A percentile compares a stretch with the other conserved stretches of the same genome.
Evolutionary conservation across 2,113 vertebrate genomes (phyloP).

Genomic region (Nothocercus julius): DNA sequence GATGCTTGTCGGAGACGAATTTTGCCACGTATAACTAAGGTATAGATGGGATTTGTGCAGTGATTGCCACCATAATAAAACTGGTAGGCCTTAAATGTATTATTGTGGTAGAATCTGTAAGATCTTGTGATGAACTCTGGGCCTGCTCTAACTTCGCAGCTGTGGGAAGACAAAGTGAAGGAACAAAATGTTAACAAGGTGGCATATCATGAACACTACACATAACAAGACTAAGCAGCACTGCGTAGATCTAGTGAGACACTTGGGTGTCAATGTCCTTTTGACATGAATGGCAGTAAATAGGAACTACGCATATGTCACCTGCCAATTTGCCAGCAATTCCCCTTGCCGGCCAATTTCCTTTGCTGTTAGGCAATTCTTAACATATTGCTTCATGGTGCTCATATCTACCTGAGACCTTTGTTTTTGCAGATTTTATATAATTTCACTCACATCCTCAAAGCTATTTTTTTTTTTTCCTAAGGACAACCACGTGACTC

Average conservation of each 20-base stretch:
- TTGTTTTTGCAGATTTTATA: not conserved
- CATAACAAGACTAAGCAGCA: not conserved
- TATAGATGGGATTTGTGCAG: slow-evolving; percentile 85
- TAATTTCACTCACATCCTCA: not conserved
- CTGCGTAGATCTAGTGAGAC: not conserved
- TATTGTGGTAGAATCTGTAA: slow-evolving; percentile 93
- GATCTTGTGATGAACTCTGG: slow-evolving; percentile 95
- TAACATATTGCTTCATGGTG: not conserved
- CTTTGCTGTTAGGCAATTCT: not conserved
- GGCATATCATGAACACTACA: not conserved
- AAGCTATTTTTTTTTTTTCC: not conserved
- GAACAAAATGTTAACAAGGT: not conserved
- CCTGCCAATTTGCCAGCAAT: not conserved
- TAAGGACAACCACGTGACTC: not conserved
- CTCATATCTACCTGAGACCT: not conserved
- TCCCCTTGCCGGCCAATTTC: not conserved
- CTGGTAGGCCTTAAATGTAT: slow-evolving; percentile 89
- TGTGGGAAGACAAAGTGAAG: slow-evolving; percentile 51
- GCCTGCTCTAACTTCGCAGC: slow-evolving; percentile 94
- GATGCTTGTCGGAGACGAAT: slow-evolving; percentile 91
- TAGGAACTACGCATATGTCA: not conserved
- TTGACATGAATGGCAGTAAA: not conserved
- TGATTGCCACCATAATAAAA: slow-evolving; percentile 87
- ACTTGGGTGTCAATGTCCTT: not conserved
- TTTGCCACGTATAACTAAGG: slow-evolving; percentile 85